A percentile compares a stretch with the other conserved stretches of the same genome.
phyloP scores from a whole-genome alignment of 2,113 vertebrate species.

The Archocentrus centrarchus region DNA sequence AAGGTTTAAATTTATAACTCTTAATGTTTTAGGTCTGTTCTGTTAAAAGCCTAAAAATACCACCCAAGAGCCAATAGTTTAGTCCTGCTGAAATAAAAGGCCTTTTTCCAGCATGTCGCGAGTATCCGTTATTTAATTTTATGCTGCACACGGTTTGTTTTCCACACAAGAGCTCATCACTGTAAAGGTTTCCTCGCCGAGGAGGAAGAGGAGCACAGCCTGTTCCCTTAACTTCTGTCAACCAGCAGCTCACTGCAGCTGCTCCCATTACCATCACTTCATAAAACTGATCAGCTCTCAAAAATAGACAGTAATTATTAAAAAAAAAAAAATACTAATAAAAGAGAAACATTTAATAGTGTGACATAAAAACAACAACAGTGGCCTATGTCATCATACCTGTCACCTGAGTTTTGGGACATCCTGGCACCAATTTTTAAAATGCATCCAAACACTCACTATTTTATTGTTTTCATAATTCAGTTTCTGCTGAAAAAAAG shows the following conservation, averaged over 20 bases:
- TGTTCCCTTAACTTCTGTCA: conserved; percentile 6
- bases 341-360: not conserved
- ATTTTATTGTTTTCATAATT: too few species aligned
- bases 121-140: not conserved
- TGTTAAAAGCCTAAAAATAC: too few species aligned
- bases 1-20: not conserved
- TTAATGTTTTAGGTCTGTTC: not conserved
- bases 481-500: too few species aligned
- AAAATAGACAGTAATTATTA: not conserved
- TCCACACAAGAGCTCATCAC: not conserved
- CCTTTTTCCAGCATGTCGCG: not conserved
- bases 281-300: not conserved
- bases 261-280: not conserved
- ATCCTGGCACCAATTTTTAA: too few species aligned
- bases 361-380: too few species aligned
- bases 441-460: too few species aligned
- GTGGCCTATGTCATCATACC: too few species aligned
- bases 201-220: not conserved
- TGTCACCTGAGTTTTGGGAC: too few species aligned
- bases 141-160: not conserved
- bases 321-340: not conserved
- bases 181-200: not conserved
- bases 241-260: not conserved
- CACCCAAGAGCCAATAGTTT: not conserved
- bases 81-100: not conserved